Base-by-base conservation (phyloP, 2,888 invertebrate species). In the Parnassius orleans region DNA sequence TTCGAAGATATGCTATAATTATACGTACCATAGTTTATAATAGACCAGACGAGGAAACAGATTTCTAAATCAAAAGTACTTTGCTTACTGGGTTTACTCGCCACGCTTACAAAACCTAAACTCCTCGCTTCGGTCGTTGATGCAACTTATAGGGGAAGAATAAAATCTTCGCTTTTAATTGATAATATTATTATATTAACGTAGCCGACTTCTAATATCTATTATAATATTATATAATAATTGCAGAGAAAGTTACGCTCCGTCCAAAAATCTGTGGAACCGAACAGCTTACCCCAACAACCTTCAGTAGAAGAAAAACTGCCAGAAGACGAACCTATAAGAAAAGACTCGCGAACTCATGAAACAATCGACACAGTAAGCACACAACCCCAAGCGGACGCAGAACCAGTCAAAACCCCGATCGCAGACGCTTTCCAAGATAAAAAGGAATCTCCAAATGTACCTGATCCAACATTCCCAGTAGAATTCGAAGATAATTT, bases 191-290 rank as follows among this genome's bases (percentile, higher is more conserved):
- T 24, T 24, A 24, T 24, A 24, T 0, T 24, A 24, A 24, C 2
- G 2, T 24, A 24, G 3, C 24, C 1, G 3, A 1, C 3, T 5
- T 33, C 1, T 7, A 33, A 33, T 33, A 33, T 33, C 7, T 33
- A 33, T 33, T 33, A 33, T 33, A 33, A 7, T 33, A 33, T 33
- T 33, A 33, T 7, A 33, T 33, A 33, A 33, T 33, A 33, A 41
- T 53, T 53, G 1, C 84, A 94, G 94, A 92, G 96, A 70, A 95
- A 95, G 80, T 90, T 95, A 54, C 93, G 95, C 57, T 90, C 93
- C 12, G 94, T 95, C 12, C 94, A 94, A 70, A 87, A 92, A 65
- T 93, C 93, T 1, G 84, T 84, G 1, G 92, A 88, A 65, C 93
- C 93, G 9, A 92, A 88, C 65, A 78, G 85, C 44, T 73, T 79